Evolutionary conservation across 2,888 invertebrate genomes (phyloP), one percentile per base, ranked within the genome.

Genomic region (Euspilapteryx auroguttella): DNA sequence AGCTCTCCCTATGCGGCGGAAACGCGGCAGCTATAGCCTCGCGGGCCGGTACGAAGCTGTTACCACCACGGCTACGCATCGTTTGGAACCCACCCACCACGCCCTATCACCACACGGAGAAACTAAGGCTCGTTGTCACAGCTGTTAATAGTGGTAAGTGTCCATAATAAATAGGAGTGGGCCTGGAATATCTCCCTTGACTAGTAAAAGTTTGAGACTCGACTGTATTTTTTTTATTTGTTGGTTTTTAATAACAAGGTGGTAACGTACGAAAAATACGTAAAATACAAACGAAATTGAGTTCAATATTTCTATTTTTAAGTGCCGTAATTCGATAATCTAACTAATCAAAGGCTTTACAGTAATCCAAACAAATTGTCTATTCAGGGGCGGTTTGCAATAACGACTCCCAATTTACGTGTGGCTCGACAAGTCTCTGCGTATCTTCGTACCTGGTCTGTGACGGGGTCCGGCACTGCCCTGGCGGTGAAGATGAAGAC

Each of bases 401-500:
- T 42, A 61, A 66, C 32, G 59, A 62, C 6, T 57, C 65, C 15
- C 66, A 71, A 36, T 73, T 66, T 43, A 39, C 44, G 5, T 75
- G 75, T 37, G 73, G 73, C 0, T 35, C 45, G 20, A 68, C 69
- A 11, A 53, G 57, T 36, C 64, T 85, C 24, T 86, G 86, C 55
- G 78, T 86, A 30, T 81, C 85, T 1, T 79, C 81, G 27, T 79
- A 81, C 42, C 59, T 85, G 36, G 75, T 81, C 11, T 86, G 86
- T 49, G 85, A 86, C 39, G 84, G 84, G 7, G 77, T 82, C 12
- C 63, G 77, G 2, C 83, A 86, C 47, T 86, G 86, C 38, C 84
- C 85, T 0, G 79, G 79, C 1, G 82, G 81, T 3, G 81, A 81
- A 33, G 80, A 80, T 34, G 80, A 80, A 37, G 80, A 80, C 20